Base-by-base conservation (phyloP, 2,797 vertebrate species). In the Lepilemur ruficaudatus region DNA sequence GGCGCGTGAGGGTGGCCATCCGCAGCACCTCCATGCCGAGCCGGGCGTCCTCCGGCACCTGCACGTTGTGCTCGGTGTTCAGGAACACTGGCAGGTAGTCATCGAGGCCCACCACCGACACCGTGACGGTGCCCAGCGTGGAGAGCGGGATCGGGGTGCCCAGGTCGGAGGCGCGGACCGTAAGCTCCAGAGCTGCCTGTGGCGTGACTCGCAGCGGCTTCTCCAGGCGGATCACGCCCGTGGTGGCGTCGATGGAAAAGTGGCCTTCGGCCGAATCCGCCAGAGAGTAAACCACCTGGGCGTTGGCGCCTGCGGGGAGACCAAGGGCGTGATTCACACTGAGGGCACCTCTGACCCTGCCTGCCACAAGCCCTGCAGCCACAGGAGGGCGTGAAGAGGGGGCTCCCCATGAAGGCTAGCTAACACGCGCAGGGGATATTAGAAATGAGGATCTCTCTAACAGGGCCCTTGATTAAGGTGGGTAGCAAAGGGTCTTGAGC, bases 201-300 rank as follows among this genome's bases (percentile, higher is more conserved):
- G 99, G 98, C 0, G 92, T 96, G 28, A 99, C 99, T 7, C 98
- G 98, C 89, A 99, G 97, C 10, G 99, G 98, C 88, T 99, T 99
- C 97, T 99, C 99, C 97, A 99, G 97, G 0, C 99, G 99, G 85
- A 99, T 98, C 89, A 99, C 98, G 3, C 99, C 99, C 0, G 99
- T 99, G 95, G 98, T 99, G 97, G 99, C 99, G 3, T 99, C 99
- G 69, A 99, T 98, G 13, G 99, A 99, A 97, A 99, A 99, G 98
- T 99, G 99, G 22, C 99, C 99, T 11, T 98, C 98, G 10, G 99
- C 99, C 0, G 99, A 99, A 2, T 99, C 98, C 61, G 98, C 97
- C 67, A 99, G 98, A 18, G 99, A 99, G 97, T 99, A 99, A n/a
- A 99, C 97, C 84, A 99, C 99, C 97, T 99, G 99, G 0, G 99